Conservation (phyloP, 23 tunicate species). For the Aplidium turbinatum region DNA sequence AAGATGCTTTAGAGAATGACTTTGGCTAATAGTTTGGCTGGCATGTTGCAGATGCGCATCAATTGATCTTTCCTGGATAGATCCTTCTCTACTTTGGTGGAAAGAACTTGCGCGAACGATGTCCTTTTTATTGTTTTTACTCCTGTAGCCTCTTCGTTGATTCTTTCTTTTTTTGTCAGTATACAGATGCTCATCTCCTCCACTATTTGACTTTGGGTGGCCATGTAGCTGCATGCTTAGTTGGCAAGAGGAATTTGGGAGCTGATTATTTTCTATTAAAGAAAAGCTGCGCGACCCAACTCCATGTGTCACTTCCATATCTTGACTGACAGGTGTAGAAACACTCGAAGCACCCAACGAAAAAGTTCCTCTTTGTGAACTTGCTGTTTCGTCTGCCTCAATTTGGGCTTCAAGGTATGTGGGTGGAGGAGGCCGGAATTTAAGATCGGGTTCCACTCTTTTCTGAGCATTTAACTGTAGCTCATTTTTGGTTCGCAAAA, state of each 20-base stretch:
- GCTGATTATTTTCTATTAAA: neutral
- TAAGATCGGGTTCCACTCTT: neutral
- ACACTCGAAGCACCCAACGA: neutral
- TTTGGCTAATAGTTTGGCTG: neutral
- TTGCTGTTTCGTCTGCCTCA: neutral
- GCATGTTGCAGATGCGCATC: neutral
- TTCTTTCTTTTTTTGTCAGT: constrained; percentile 32
- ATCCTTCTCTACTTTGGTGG: constrained; percentile 27
- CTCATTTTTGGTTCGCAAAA: constrained; percentile 2
- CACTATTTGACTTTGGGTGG: constrained; percentile 82
- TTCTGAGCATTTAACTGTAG: neutral
- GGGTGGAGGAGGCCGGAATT: constrained; percentile 27
- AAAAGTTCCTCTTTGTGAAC: neutral
- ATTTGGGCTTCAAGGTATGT: constrained; percentile 26
- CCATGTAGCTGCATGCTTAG: constrained; percentile 29
- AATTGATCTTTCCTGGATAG: neutral
- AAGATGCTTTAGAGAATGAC: neutral
- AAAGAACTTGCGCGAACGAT: constrained; percentile 29
- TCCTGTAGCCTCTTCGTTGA: constrained; percentile 24
- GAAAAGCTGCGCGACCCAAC: constrained; percentile 8
- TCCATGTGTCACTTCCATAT: neutral
- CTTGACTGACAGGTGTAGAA: neutral
- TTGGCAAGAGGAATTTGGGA: neutral
- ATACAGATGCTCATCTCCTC: constrained; percentile 68
- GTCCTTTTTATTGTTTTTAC: constrained; percentile 21